Conservation (phyloP, 2,888 invertebrate species). For the Vandiemenella viatica region DNA sequence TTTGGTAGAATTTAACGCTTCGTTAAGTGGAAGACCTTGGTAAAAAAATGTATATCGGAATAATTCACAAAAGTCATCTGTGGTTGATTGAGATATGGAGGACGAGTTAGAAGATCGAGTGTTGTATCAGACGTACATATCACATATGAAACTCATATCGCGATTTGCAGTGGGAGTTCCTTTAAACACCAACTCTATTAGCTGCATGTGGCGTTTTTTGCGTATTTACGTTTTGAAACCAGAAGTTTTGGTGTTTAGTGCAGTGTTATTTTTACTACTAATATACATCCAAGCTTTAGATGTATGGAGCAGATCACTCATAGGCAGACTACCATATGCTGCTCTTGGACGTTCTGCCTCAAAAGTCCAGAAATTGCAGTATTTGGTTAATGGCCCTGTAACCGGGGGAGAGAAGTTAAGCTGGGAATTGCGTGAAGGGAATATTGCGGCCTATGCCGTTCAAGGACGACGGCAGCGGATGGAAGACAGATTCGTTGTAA, state of each 20-base stretch:
- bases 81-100: conserved; percentile 53
- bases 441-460: conserved; percentile 76
- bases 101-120: conserved; percentile 83
- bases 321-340: conserved; percentile 54
- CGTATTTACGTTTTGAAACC: conserved; percentile 65
- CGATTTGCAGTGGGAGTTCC: conserved; percentile 64
- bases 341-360: conserved; percentile 41
- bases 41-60: too few species aligned
- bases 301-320: conserved; percentile 60
- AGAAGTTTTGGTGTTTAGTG: conserved; percentile 58
- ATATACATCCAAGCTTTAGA: conserved; percentile 73
- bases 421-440: conserved; percentile 63
- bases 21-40: too few species aligned
- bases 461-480: conserved; percentile 80
- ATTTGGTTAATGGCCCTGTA: conserved; percentile 15
- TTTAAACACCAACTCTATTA: conserved; percentile 51
- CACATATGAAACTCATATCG: conserved; percentile 72
- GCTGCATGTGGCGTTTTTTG: conserved; percentile 64
- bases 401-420: conserved; percentile 30
- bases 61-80: too few species aligned
- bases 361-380: conserved; percentile 31
- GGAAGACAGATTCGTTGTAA: conserved; percentile 87
- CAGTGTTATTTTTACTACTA: conserved; percentile 52
- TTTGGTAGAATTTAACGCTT: too few species aligned
- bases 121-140: conserved; percentile 72